Evolutionary conservation across 1,140 invertebrate genomes (phyloP).

Genomic region (Metopolophium dirhodum): DNA sequence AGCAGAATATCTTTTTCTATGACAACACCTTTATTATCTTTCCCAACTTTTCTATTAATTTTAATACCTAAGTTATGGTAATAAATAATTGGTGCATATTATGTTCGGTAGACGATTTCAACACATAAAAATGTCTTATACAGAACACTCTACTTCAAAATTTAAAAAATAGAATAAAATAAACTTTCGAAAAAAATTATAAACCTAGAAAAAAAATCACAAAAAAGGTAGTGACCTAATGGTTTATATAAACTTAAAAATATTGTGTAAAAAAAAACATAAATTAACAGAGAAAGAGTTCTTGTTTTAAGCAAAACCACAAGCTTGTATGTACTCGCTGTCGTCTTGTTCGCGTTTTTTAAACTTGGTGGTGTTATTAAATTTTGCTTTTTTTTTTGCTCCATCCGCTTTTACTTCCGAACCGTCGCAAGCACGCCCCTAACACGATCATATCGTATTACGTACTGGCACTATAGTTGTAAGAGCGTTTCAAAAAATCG

Average conservation of each 20-base stretch:
- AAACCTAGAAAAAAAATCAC: neutral
- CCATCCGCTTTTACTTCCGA: neutral
- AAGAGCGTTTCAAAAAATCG: neutral
- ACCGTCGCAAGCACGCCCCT: neutral
- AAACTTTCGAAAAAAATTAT: neutral
- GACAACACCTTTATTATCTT: neutral
- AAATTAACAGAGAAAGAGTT: neutral
- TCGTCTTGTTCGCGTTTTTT: neutral
- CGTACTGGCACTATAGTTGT: neutral
- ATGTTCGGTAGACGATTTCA: neutral
- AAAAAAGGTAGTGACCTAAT: neutral
- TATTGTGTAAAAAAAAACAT: neutral
- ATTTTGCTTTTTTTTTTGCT: neutral
- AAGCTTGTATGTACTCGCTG: neutral
- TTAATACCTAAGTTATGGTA: too few species aligned
- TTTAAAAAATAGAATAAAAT: neutral
- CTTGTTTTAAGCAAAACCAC: neutral
- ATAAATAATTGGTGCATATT: neutral
- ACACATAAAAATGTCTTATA: neutral
- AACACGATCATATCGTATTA: neutral
- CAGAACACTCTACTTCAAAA: neutral
- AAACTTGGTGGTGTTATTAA: neutral
- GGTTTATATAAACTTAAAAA: neutral
- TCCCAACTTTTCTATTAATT: neutral
- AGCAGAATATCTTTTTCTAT: too few species aligned